Evolutionary conservation across 2,888 invertebrate species (phyloP), one percentile per base, ranked within the genome.

Genomic region (Elmis aenea): DNA sequence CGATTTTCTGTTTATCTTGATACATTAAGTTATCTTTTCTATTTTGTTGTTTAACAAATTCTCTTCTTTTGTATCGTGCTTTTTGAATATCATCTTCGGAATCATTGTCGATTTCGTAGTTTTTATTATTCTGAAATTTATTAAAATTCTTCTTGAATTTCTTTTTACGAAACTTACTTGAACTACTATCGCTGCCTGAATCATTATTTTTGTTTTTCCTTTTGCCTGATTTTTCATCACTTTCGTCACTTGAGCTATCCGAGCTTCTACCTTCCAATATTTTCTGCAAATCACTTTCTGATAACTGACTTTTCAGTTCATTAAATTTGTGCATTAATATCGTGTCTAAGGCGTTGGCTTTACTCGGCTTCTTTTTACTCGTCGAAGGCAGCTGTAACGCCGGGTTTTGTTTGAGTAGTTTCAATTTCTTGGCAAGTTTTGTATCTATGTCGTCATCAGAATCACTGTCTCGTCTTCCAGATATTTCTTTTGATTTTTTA

Each of bases 261-360:
- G 59, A 11, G 65, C 61, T 58, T 67, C 66, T 58, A 54, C 66
- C 67, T 66, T 62, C 56, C 58, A 68, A 51, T 50, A 68, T 62
- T 45, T 67, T 60, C 31, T 60, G 49, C 34, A 67, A 46, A 46
- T 67, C 67, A 26, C 58, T 46, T 46, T 65, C 61, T 2, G 61
- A 74, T 10, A 75, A 57, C 58, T 72, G 66, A 43, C 73, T 73
- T 58, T 78, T 76, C 0, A 86, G 65, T 44, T 81, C 77, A 58
- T 76, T 82, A 40, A 82, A 77, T 59, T 83, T 85, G 45, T 77
- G 77, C 49, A 83, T 79, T 33, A 89, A 68, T 51, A 83, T 72
- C 44, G 76, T 73, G 61, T 86, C 85, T 10, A 88, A 67, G 54
- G 78, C 74, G 37, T 62, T 62, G 29, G 69, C 70, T 34, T 66